Percentiles rank a stretch among this genome's conserved stretches.
Conservation (phyloP, 1,140 invertebrate genomes). For the Pectinophora gossypiella region DNA sequence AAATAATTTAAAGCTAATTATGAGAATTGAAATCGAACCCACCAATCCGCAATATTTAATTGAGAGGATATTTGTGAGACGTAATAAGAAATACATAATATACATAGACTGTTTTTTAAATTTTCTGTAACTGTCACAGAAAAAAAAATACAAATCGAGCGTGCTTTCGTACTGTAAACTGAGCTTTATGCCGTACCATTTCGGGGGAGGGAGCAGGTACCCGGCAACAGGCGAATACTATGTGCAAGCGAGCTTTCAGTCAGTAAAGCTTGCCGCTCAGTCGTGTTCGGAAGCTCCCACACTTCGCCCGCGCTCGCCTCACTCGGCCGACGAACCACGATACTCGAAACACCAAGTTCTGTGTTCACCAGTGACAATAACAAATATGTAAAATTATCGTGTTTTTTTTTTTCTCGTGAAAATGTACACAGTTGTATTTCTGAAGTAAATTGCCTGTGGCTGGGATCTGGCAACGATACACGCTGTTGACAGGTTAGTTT, state of each 20-base stretch:
- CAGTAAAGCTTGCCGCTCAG: neutral
- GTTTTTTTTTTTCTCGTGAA: neutral
- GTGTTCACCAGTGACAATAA: conserved; percentile 1
- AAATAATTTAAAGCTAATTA: too few relatives aligned
- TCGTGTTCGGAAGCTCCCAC: neutral
- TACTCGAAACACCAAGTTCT: neutral
- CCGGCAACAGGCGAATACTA: neutral
- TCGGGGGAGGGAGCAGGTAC: neutral
- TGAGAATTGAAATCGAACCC: too few relatives aligned
- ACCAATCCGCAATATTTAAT: too few relatives aligned
- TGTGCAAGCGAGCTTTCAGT: neutral
- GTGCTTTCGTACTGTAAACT: neutral
- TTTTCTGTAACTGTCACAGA: too few relatives aligned
- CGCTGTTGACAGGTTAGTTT: neutral
- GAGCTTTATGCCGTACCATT: neutral
- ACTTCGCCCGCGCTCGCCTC: neutral
- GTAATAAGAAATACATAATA: too few relatives aligned
- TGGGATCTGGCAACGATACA: neutral
- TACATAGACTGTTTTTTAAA: too few relatives aligned
- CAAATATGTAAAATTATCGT: neutral
- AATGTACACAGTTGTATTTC: neutral
- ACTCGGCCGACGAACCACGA: neutral
- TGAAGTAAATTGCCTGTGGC: neutral
- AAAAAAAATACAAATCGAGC: too few relatives aligned
- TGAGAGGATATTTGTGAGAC: too few relatives aligned